Percentiles rank a stretch among this genome's conserved stretches.
Evolutionary conservation across 2,888 invertebrate genomes (phyloP).

Genomic region (Parnassius smintheus): DNA sequence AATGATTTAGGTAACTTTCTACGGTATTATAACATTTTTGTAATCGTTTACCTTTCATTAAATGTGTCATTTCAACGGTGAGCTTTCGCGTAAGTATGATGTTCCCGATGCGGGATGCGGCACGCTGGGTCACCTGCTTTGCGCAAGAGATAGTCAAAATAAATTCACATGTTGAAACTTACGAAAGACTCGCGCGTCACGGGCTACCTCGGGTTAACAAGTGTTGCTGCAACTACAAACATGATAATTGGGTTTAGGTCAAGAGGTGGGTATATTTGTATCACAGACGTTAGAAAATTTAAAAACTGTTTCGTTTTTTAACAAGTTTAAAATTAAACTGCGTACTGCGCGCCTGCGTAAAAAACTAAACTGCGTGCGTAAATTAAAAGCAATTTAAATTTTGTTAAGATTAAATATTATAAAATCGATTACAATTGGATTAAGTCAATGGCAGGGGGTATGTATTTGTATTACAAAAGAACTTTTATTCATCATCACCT

Average conservation of each 20-base stretch:
- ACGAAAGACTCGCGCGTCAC: conserved; percentile 55
- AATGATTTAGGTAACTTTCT: no score
- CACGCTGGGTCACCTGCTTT: conserved; percentile 38
- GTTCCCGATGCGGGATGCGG: conserved; percentile 19
- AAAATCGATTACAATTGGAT: no score
- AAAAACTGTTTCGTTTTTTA: neutral
- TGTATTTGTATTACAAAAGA: no score
- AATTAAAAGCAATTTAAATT: no score
- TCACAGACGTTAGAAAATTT: neutral
- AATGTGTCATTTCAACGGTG: conserved; percentile 1
- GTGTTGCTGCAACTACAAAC: conserved; percentile 54
- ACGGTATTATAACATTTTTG: neutral
- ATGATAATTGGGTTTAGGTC: conserved; percentile 29
- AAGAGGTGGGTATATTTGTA: conserved; percentile 11
- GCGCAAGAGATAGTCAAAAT: conserved; percentile 66
- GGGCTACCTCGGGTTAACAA: conserved; percentile 49
- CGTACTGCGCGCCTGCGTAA: no score
- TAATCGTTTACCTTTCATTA: neutral
- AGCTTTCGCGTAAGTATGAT: neutral
- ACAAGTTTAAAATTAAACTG: conserved; percentile 1
- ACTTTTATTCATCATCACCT: no score
- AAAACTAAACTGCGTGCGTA: no score
- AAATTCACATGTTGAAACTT: conserved; percentile 51
- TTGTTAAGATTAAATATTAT: no score
- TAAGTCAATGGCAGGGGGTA: no score